Percentiles rank a stretch among this genome's conserved stretches.
phyloP scores from a whole-genome alignment of 2,888 invertebrate genomes.

The Zaprionus lineosus region DNA sequence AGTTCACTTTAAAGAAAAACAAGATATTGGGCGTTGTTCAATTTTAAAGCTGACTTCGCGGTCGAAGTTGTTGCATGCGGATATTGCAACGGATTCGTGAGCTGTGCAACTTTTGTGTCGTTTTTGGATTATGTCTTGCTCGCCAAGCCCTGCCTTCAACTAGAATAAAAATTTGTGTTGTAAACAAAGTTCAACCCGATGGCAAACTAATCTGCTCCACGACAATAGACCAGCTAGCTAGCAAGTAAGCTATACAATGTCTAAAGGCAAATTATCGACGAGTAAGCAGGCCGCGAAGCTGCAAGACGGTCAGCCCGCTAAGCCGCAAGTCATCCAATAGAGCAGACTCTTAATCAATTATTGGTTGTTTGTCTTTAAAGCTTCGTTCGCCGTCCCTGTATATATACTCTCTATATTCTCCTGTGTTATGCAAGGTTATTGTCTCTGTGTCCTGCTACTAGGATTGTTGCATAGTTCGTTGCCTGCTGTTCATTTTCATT shows the following conservation, averaged over 20 bases:
- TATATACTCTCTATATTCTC: too few relatives aligned
- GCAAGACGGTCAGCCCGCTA: constrained; percentile 26
- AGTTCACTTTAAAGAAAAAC: constrained; percentile 65
- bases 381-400: constrained; percentile 23
- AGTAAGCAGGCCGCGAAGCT: too few relatives aligned
- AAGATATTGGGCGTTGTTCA: constrained; percentile 80
- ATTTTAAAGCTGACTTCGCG: constrained; percentile 65
- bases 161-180: constrained; percentile 79
- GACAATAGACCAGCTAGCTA: constrained; percentile 67
- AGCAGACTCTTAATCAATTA: constrained; percentile 70
- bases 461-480: too few relatives aligned
- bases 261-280: too few relatives aligned
- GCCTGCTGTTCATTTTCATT: too few relatives aligned
- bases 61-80: constrained; percentile 52
- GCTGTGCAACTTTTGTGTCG: constrained; percentile 50
- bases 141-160: constrained; percentile 57
- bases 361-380: constrained; percentile 52
- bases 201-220: constrained; percentile 79
- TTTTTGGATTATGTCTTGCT: constrained; percentile 24
- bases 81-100: constrained; percentile 71
- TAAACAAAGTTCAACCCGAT: constrained; percentile 79
- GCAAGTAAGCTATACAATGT: constrained; percentile 39
- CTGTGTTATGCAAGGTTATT: too few relatives aligned
- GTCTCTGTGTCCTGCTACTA: too few relatives aligned
- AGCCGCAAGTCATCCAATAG: constrained; percentile 34